Evolutionary conservation across 1,140 invertebrate species (phyloP), one percentile per base, ranked within the genome.

Genomic region (Argopecten irradians): DNA sequence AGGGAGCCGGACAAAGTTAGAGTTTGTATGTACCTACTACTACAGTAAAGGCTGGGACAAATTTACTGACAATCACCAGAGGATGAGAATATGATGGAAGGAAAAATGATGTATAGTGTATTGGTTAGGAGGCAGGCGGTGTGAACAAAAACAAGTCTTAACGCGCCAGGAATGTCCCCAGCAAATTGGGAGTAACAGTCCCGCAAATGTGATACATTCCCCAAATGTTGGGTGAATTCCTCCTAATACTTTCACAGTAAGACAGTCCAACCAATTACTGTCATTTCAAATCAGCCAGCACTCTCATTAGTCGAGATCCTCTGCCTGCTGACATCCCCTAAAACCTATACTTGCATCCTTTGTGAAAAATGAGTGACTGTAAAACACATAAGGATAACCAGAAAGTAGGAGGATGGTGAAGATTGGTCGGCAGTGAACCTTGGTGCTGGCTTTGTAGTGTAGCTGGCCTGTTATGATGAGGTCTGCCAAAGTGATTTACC

Each of bases 161-260:
- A 85, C 46, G 85, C 85, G 43, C 43, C 14, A 36, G 87, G 87
- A 85, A 88, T 88, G 87, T 88, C 87, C 87, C 83, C 83, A 36
- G 87, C 87, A 88, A 88, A 88, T 88, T 88, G 84, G 84, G 83
- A 88, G 39, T 88, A 85, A 46, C 82, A 88, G 43, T 43, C 87
- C 84, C 85, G 84, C 33, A 88, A 88, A 83, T 55, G 83, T 83
- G 82, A 84, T 84, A 85, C 87, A 88, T 88, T 84, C 87, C 46
- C 84, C 41, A 36, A 85, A 85, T 88, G 87, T 55, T 88, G 55
- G 83, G 43, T n/a, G 55, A 71, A 85, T 43, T 36, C 87, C 85
- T 43, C 39, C 46, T 88, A 88, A 88, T 88, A 46, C 55, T 22
- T 84, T 82, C 87, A 46, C 87, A 88, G 83, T 71, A 85, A 55